Evolutionary conservation across 1,140 invertebrate genomes (phyloP), one percentile per base, ranked within the genome.

Genomic region (Tetraneura akinire): DNA sequence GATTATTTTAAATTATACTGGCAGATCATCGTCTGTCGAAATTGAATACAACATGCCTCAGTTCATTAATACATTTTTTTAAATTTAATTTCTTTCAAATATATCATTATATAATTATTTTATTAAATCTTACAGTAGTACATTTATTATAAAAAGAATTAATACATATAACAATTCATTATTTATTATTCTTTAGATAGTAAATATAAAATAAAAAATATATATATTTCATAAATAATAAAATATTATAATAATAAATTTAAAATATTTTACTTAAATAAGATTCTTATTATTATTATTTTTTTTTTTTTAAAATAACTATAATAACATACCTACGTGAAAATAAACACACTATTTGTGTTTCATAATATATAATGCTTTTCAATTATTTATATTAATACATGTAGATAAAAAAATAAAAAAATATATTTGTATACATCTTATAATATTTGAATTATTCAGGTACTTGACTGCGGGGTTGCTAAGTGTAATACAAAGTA

Each of bases 11-110:
- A 76, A 57, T 26, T 45, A 21, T 21, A 6, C 23, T 0, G 29
- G 51, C 26, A 37, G 8, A 37, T 55, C 23, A 42, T 37, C 21
- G 6, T n/a, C 9, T 21, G 16, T 21, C 3, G 5, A 5, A 73
- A 73, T 51, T 32, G n/a, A 76, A 60, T 76, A 45, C 53, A 8
- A 55, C 37, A 76, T 21, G 18, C 23, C 66, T 70, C 47, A 70
- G n/a, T 76, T 76, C 8, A 45, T 21, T 76, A n/a, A 21, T n/a
- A 45, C 55, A 14, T 18, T 23, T 1, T 47, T 1, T 78, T n/a
- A 14, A 47, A 78, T 78, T 62, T 47, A 14, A 47, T n/a, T 62
- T 57, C 11, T n/a, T n/a, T n/a, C n/a, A n/a, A n/a, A n/a, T n/a
- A n/a, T n/a, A n/a, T n/a, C n/a, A n/a, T n/a, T n/a, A n/a, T n/a